phyloP scores from a whole-genome alignment of 2,888 invertebrate species.

The Lasioglossum pauxillum region DNA sequence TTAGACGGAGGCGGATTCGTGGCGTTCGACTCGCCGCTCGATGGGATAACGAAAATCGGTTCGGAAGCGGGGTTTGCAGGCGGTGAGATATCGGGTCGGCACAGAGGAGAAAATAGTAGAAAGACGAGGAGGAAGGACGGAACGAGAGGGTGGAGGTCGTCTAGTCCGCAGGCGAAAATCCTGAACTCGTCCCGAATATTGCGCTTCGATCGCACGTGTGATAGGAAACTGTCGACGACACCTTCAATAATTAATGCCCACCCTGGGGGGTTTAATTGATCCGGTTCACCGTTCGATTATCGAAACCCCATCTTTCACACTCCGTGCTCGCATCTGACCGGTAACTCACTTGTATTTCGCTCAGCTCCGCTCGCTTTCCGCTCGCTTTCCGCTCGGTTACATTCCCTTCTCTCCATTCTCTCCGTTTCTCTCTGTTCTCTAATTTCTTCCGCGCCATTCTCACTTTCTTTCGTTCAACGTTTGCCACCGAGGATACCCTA shows the following conservation, averaged over 20 bases:
- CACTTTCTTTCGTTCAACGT: not conserved
- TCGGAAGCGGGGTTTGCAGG: not conserved
- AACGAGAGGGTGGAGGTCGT: constrained; percentile 16
- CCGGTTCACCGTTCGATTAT: constrained; percentile 75
- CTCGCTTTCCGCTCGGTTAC: constrained; percentile 13
- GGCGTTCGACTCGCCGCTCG: not conserved
- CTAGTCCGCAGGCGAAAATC: constrained; percentile 48
- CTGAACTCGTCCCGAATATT: constrained; percentile 65
- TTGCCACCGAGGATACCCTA: not conserved
- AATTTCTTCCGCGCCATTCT: not conserved
- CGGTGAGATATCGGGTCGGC: not conserved
- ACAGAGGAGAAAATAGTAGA: not conserved
- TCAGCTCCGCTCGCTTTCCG: constrained; percentile 24
- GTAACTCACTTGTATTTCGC: constrained; percentile 37
- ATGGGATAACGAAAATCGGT: not conserved
- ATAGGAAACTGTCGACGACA: constrained; percentile 74
- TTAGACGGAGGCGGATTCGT: not conserved
- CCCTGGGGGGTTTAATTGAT: constrained; percentile 73
- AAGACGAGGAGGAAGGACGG: not conserved
- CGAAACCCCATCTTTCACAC: constrained; percentile 71
- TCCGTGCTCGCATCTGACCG: constrained; percentile 39
- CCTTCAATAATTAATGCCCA: constrained; percentile 73
- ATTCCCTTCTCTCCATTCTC: not conserved
- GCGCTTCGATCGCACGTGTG: constrained; percentile 65
- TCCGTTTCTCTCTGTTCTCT: not conserved